Evolutionary conservation across 2,797 vertebrate species (phyloP), one percentile per base, ranked within the genome.

Genomic region (Hippopotamyrus pictus): DNA sequence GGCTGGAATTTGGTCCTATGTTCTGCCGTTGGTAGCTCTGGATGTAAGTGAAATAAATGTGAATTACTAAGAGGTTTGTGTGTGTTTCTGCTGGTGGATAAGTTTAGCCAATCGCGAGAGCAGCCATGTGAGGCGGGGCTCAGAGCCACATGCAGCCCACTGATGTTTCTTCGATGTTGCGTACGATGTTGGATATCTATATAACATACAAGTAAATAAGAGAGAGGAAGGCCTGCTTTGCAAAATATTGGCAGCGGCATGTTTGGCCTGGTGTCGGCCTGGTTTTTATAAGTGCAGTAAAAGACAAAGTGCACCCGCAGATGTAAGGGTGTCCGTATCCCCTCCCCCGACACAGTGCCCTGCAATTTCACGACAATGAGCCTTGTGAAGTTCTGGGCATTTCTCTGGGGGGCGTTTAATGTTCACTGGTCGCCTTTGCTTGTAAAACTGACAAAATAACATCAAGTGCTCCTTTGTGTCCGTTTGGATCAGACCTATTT

Each of bases 171-270:
- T 73, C n/a, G 8, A 48, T 44, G 79, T 90, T 37, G 29, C 54
- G 12, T 48, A 83, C 37, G 53, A 12, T 50, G 33, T 65, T 62
- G 51, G 8, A 83, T 82, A 48, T 84, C 46, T 83, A 83, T 84
- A 83, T 88, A 17, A 88, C 48, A n/a, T 50, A 62, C 25, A 69
- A 90, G 88, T 51, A 88, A 90, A 88, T 29, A 46, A n/a, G 73
- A 19, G 73, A 79, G 76, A 46, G 19, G 41, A 46, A 44, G 19
- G 46, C 79, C 62, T 89, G 46, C 37, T 22, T 41, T 2, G n/a
- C 1, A 3, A 46, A 25, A 44, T 88, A 19, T 69, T 25, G 53
- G 29, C 51, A 87, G 54, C 1, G 3, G 53, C 17, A 5, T 62
- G 53, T n/a, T 86, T 53, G 50, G 25, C 84, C n/a, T 86, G 25